A percentile compares a stretch with the other conserved stretches of the same genome.
These are phyloP conservation scores for Clistopyga incitator DNA, from an alignment of 2,888 invertebrate genomes.

Conservation along the genomic window DNA sequence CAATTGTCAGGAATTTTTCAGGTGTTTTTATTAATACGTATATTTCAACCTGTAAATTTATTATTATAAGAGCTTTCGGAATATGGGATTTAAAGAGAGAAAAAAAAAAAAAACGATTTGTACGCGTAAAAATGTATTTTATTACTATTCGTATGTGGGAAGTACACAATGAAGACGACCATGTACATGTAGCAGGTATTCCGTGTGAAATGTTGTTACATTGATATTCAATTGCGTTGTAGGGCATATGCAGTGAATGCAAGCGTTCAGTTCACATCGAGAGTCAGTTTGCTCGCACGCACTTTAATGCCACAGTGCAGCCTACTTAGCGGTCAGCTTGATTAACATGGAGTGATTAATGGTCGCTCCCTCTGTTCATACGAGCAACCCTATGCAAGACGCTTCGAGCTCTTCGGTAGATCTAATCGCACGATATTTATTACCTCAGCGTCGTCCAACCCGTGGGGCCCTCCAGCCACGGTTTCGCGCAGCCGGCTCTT, in stretches of 20 bases:
- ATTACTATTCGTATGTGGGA: background rate
- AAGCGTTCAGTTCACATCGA: conserved; percentile 34
- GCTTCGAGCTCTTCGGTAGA: conserved; percentile 70
- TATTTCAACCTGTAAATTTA: no score
- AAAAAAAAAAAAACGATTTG: background rate
- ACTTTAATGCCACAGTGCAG: conserved; percentile 79
- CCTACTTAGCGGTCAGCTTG: conserved; percentile 82
- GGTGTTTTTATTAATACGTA: no score
- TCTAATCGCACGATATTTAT: conserved; percentile 83
- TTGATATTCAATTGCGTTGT: background rate
- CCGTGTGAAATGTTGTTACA: background rate
- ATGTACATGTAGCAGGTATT: background rate
- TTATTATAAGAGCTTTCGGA: no score
- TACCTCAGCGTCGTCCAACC: conserved; percentile 77
- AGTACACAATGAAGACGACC: conserved; percentile 8
- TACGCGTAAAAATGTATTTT: background rate
- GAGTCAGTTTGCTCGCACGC: conserved; percentile 68
- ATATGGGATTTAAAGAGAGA: no score
- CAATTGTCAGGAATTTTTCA: no score
- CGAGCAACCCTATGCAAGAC: conserved; percentile 55
- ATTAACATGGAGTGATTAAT: conserved; percentile 83
- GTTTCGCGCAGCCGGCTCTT: conserved; percentile 69
- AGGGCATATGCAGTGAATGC: conserved; percentile 1
- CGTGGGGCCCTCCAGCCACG: conserved; percentile 69
- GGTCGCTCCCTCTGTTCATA: conserved; percentile 75